Conservation (phyloP, 2,113 vertebrate genomes). For the Recurvirostra avosetta region DNA sequence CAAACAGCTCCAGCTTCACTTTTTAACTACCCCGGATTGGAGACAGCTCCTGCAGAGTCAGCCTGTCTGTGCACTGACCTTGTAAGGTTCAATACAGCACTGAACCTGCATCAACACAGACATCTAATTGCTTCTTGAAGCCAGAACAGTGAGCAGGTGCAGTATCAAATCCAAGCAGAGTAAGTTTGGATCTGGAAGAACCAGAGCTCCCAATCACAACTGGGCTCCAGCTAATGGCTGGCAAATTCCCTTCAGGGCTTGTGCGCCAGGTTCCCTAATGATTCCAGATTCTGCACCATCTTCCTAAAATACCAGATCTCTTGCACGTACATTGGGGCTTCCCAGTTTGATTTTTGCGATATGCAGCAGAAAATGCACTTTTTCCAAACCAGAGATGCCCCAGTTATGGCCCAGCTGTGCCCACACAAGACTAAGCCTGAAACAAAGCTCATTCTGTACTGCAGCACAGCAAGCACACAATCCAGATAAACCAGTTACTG, state of each 20-base stretch:
- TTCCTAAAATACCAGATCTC: background rate
- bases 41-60: background rate
- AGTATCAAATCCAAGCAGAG: background rate
- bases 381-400: background rate
- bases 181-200: background rate
- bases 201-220: background rate
- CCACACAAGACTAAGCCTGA: background rate
- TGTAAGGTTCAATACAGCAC: background rate
- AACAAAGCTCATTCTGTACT: background rate
- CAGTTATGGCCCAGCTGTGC: background rate
- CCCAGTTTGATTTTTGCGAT: background rate
- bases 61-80: background rate
- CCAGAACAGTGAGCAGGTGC: background rate
- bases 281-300: background rate
- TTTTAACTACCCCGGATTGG: background rate
- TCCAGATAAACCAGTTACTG: background rate
- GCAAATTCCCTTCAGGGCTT: background rate
- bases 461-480: background rate
- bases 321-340: background rate
- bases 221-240: background rate
- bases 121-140: background rate
- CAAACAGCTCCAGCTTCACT: background rate
- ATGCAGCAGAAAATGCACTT: background rate
- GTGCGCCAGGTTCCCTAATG: rapidly evolving
- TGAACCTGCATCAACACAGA: background rate